Conservation (phyloP, 1,140 invertebrate species). For the Zaprionus gabonicus region DNA sequence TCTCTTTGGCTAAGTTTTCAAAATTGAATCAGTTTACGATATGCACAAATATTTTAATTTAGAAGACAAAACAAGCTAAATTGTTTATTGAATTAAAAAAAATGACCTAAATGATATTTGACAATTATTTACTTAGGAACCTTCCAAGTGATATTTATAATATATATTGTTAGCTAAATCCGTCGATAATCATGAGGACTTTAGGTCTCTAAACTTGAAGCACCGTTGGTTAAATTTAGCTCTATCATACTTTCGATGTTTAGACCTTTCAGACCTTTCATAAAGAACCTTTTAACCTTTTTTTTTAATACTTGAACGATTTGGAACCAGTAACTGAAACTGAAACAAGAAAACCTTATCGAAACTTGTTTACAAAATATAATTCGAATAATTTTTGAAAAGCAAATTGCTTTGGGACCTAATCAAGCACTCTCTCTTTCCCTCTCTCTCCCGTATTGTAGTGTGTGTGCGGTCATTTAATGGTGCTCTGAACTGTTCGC, state of each 20-base stretch:
- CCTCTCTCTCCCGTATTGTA: background rate
- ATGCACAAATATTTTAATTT: background rate
- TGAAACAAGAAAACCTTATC: background rate
- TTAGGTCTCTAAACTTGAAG: no score
- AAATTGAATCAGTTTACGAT: background rate
- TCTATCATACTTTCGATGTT: no score
- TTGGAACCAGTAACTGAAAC: background rate
- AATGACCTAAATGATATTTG: no score
- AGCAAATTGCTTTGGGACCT: conserved; percentile 34
- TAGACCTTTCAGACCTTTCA: no score
- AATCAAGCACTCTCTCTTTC: background rate
- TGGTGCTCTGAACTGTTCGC: background rate
- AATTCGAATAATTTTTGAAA: conserved; percentile 12
- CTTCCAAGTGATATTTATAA: no score
- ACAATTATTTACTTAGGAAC: no score
- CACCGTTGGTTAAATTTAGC: no score
- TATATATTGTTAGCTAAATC: no score
- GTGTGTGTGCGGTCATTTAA: conserved; percentile 24
- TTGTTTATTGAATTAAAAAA: background rate
- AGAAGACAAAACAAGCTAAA: background rate
- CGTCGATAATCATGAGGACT: no score
- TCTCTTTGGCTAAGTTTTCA: background rate
- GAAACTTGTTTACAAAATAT: conserved; percentile 6
- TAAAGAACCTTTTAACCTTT: no score
- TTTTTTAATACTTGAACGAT: background rate